These are phyloP conservation scores for Drosophila bocki DNA, from an alignment of 1,140 invertebrate genomes.

Conservation along the genomic window DNA sequence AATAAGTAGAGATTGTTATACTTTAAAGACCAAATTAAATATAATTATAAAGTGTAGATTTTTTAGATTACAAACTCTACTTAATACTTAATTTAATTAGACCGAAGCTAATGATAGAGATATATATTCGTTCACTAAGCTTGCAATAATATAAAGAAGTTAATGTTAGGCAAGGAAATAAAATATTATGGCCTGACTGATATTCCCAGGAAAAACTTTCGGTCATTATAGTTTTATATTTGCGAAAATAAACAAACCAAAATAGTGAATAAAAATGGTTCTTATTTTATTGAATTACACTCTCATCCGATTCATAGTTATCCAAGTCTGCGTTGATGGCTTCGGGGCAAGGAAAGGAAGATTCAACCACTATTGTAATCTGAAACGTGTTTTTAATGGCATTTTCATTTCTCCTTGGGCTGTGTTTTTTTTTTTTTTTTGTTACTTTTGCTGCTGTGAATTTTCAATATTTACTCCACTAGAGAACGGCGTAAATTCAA, in stretches of 20 bases:
- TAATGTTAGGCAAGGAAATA: neutral
- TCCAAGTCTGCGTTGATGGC: slow-evolving; percentile 27
- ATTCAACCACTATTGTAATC: slow-evolving; percentile 41
- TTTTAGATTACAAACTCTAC: neutral
- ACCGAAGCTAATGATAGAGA: too few species aligned
- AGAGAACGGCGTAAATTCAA: slow-evolving; percentile 67
- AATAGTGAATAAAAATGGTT: neutral
- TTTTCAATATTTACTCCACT: slow-evolving; percentile 67
- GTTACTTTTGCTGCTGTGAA: slow-evolving; percentile 14
- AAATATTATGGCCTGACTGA: neutral
- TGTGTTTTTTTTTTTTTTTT: slow-evolving; percentile 6
- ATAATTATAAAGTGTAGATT: neutral
- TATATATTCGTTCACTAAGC: neutral
- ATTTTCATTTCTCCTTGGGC: slow-evolving; percentile 41
- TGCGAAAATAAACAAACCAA: neutral
- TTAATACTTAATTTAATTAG: neutral
- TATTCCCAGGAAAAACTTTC: neutral
- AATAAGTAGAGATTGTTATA: neutral
- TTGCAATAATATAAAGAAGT: neutral
- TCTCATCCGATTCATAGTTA: slow-evolving; percentile 9
- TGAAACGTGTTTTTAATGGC: slow-evolving; percentile 77
- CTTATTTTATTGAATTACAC: slow-evolving; percentile 12
- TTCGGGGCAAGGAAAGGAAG: neutral
- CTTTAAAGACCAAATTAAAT: neutral
- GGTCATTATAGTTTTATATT: neutral